Evolutionary conservation across 2,797 vertebrate species (phyloP), one percentile per base, ranked within the genome.

Genomic region (Margarornis squamiger): DNA sequence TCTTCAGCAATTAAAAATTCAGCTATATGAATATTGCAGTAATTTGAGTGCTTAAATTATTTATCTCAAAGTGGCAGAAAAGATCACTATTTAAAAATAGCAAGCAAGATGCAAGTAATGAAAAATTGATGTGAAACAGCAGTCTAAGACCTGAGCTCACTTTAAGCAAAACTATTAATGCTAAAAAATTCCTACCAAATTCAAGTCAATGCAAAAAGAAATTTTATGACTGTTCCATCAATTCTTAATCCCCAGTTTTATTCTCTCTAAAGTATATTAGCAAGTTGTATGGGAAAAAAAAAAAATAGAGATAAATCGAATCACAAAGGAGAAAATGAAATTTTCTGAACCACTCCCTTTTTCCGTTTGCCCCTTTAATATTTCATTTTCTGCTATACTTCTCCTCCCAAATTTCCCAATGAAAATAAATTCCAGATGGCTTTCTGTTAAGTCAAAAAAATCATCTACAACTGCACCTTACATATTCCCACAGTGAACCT

Each of bases 401-500:
- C 20, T 26, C 8, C 39, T n/a, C 34, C 13, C 58, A 96, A 94
- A 93, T 71, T 73, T 73, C 89, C 80, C 61, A 95, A 49, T 73
- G 52, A 95, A 97, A 93, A 86, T 82, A 91, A 96, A 88, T 48
- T 70, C 45, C 30, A 6, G 30, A 93, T 95, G 57, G 90, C 54
- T 87, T 94, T 91, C 68, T 82, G 83, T 94, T 96, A 96, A 97
- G 66, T 92, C 81, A 96, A 66, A 97, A 95, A 97, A 96, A 88
- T 58, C n/a, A 96, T 87, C 75, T 92, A 54, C 84, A 97, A 95
- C 89, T 95, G 77, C 67, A 89, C 97, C 96, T 96, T 96, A 96
- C 97, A 97, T 95, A 97, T 97, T 97, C 98, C 98, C 98, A 97
- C 98, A 98, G 97, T 96, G 98, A 98, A 98, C 98, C 97, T 96